Base-by-base conservation (phyloP, 2,888 invertebrate species). In the Hydraecia micacea region DNA sequence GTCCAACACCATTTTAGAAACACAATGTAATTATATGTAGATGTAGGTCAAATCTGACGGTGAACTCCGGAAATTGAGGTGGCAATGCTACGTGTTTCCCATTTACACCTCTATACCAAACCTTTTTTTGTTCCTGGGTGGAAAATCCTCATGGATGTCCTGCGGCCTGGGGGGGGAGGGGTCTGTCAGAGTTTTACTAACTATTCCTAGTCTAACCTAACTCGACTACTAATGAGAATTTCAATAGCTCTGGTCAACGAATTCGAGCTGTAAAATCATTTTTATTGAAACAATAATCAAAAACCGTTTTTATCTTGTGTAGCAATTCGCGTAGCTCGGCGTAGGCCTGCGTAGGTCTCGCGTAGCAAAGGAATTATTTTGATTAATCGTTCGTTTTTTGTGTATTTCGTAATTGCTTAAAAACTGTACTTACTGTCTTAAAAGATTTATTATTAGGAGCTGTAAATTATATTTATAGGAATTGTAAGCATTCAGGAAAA, bases 1-100 rank as follows among this genome's bases (percentile, higher is more conserved):
- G 52, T 52, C 25, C 25, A 28, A 49, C 5, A 49, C 13, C 21
- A 52, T 52, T 69, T 52, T 18, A 25, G 25, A 25, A 36, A 36
- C 25, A 70, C 36, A 70, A 36, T 36, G 9, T 11, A n/a, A n/a
- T n/a, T n/a, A n/a, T n/a, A n/a, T n/a, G n/a, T n/a, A n/a, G n/a
- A n/a, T n/a, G n/a, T n/a, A n/a, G n/a, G n/a, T n/a, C n/a, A n/a
- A n/a, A 36, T 36, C 39, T 21, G 36, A 36, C 36, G 11, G n/a
- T n/a, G n/a, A n/a, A n/a, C n/a, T n/a, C n/a, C n/a, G 11, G 69
- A 69, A 69, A 73, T 73, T 36, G 25, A 28, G 39, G 28, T 39
- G 18, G 28, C 28, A 7, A 5, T 21, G 36, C 25, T 73, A 15
- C 21, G 9, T 36, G 36, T 68, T 73, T 69, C 15, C 39, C 15